A percentile compares a stretch with the other conserved stretches of the same genome.
These are phyloP conservation scores for Bryconaethiops microstoma DNA, from an alignment of 2,797 vertebrate species.

Conservation along the genomic window DNA sequence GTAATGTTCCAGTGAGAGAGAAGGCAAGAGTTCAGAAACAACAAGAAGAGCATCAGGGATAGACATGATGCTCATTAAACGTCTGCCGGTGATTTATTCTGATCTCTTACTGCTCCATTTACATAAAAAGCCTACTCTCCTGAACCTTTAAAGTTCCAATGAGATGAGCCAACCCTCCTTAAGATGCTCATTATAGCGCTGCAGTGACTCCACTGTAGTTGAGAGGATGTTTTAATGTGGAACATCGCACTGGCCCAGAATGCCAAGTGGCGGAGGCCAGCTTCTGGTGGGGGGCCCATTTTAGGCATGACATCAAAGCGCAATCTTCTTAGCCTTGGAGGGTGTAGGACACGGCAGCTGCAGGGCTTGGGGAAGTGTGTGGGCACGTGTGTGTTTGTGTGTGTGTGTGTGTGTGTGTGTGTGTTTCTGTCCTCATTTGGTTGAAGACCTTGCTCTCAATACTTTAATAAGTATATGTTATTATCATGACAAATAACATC, in stretches of 20 bases:
- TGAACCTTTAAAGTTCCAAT: constrained; percentile 8
- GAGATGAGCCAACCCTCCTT: constrained; percentile 17
- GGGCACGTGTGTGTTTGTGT: neutral
- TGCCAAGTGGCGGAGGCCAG: constrained; percentile 35
- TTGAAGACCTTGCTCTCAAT: constrained; percentile 10
- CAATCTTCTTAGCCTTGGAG: constrained; percentile 46
- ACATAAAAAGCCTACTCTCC: constrained; percentile 8
- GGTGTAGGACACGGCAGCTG: constrained; percentile 24
- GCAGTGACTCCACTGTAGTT: constrained; percentile 13
- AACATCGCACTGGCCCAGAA: constrained; percentile 53
- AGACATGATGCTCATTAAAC: constrained; percentile 7
- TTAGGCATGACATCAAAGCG: constrained; percentile 61
- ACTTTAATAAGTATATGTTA: neutral
- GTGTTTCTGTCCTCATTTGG: constrained; percentile 13
- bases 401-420: neutral
- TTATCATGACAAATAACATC: no score
- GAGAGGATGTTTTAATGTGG: constrained; percentile 37
- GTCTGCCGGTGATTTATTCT: neutral
- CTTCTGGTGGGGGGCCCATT: constrained; percentile 49
- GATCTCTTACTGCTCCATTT: neutral
- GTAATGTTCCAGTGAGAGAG: no score
- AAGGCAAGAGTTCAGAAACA: neutral
- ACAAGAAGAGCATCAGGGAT: neutral
- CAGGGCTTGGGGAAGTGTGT: constrained; percentile 3
- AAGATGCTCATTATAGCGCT: constrained; percentile 14